Evolutionary conservation across 2,797 vertebrate genomes (phyloP).

Genomic region (Apogon hyalosoma): DNA sequence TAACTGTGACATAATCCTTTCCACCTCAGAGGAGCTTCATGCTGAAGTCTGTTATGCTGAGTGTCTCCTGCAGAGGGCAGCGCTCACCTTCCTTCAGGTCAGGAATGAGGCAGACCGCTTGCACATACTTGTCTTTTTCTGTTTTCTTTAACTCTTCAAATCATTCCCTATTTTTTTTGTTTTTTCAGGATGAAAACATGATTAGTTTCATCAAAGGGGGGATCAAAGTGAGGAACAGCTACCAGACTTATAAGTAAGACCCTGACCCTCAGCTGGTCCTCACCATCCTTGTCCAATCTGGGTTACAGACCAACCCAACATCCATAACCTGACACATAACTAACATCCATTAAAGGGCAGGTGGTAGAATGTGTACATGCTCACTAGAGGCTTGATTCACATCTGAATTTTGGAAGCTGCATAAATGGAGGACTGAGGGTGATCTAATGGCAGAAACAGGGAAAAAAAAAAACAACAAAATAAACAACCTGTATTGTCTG

Average conservation of each 20-base stretch:
- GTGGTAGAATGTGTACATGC: no score
- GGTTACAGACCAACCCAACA: not conserved
- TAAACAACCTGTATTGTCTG: no score
- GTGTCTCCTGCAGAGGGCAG: slow-evolving; percentile 97
- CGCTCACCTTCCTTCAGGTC: slow-evolving; percentile 97
- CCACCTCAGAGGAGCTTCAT: slow-evolving; percentile 92
- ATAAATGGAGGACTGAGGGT: no score
- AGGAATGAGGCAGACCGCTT: not conserved
- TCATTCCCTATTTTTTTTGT: not conserved
- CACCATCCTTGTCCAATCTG: not conserved
- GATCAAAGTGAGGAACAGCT: slow-evolving; percentile 98
- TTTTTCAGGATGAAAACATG: slow-evolving; percentile 96
- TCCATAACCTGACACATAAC: no score
- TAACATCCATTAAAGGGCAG: no score
- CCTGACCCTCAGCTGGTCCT: not conserved
- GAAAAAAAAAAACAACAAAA: no score
- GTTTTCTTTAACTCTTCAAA: not conserved
- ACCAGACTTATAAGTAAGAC: slow-evolving; percentile 96
- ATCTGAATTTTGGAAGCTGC: no score
- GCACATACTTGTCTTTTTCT: not conserved
- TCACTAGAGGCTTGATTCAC: no score
- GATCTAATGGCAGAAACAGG: no score
- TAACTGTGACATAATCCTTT: slow-evolving; percentile 55
- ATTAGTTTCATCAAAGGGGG: slow-evolving; percentile 99
- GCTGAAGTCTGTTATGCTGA: slow-evolving; percentile 98